Base-by-base conservation (phyloP, 2,888 invertebrate genomes). In the Hoplodrina blanda region DNA sequence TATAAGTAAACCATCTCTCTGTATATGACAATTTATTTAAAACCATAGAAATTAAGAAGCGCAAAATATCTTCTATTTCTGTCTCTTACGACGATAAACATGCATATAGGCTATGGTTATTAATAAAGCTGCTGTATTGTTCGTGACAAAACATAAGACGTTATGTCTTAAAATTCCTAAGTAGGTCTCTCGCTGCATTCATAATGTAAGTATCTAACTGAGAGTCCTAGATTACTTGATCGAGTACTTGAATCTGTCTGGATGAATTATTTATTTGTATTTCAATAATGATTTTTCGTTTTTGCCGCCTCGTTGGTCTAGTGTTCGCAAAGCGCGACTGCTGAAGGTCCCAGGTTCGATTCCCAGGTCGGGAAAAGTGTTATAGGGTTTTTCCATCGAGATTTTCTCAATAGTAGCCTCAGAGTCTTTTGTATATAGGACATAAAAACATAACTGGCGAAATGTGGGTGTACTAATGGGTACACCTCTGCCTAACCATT, bases 81-180 rank as follows among this genome's bases (percentile, higher is more conserved):
- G 5, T 4, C 3, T 17, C 19, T 7, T 15, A 8, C 2, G n/a
- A n/a, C 4, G n/a, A 69, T 19, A 30, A 55, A 30, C 15, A 46
- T 46, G 17, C 1, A 46, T 17, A 50, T n/a, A 59, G 13, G 25
- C 46, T 19, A 25, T 55, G 10, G 20, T 19, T 10, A 55, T n/a
- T 37, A 63, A 55, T 33, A 74, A 62, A 57, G 60, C 56, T 41
- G 30, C 57, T 20, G n/a, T 37, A 11, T 60, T 44, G 33, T 73
- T 78, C 78, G 63, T 78, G 66, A 67, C 52, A 50, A 73, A 63
- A 60, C 44, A 59, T 59, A 60, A 67, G 56, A 54, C 49, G 37
- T 54, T 66, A 56, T 70, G 72, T 71, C 55, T 50, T 62, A 37
- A 20, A 44, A 19, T 44, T 56, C n/a, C 15, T 66, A 71, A 66